Base-by-base conservation (phyloP, 2,797 vertebrate genomes). In the Falco novaeseelandiae region DNA sequence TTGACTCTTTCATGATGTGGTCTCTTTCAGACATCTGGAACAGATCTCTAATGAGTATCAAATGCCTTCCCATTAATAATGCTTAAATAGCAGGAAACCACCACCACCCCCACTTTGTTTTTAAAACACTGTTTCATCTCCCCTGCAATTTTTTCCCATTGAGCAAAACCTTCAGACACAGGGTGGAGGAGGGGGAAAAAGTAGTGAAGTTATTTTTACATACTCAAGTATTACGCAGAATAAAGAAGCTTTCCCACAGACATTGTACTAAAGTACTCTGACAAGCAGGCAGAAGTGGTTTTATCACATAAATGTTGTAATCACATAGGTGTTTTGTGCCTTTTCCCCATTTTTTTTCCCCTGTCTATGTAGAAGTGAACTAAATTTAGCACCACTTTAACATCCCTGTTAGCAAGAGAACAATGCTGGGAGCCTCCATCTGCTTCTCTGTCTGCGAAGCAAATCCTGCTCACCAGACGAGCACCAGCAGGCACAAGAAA, bases 381-480 rank as follows among this genome's bases (percentile, higher is more conserved):
- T 55, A 91, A 84, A 93, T 18, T n/a, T 26, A 89, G 80, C 67
- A 22, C 78, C 96, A 76, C 96, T 93, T 89, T 59, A 65, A 61
- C 77, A 48, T 23, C 87, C 12, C 7, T 48, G 78, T 95, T 91
- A 83, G 54, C 63, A 71, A 91, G 66, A 93, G 83, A 83, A 82
- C 87, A 69, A 80, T 8, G 1, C 66, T 21, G 14, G 86, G 59
- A 71, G 61, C 61, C 17, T 22, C 26, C 34, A 21, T 52, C 51
- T 5, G 32, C 51, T 22, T 12, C 4, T 38, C 44, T 6, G 32
- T 13, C n/a, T n/a, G 19, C 8, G 4, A 26, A 58, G 22, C 8
- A 4, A 23, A 19, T 7, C 29, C 27, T 2, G 3, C 72, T 51
- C 16, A 5, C 4, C 1, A 51, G 72, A 21, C 3, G 2, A 21